These are phyloP conservation scores for Anaspis maculata DNA, from an alignment of 2,888 invertebrate genomes.

Conservation along the genomic window DNA sequence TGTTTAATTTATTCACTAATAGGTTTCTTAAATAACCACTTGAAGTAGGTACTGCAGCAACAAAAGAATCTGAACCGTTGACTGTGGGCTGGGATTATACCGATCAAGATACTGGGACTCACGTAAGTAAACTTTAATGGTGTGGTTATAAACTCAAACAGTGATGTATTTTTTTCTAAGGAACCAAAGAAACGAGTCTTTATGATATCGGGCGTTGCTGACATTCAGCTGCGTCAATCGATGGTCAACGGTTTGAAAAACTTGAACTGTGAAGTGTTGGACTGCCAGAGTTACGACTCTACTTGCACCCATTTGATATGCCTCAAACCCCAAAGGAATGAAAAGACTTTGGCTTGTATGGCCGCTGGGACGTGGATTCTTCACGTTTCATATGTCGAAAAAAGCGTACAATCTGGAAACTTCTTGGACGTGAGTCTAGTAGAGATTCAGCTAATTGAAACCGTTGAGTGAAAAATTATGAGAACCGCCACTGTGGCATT, in stretches of 20 bases:
- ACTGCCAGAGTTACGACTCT: slow-evolving; percentile 58
- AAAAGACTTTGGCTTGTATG: slow-evolving; percentile 78
- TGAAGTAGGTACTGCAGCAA: too few species aligned
- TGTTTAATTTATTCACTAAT: too few species aligned
- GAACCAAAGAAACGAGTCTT: slow-evolving; percentile 19
- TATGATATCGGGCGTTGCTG: slow-evolving; percentile 36
- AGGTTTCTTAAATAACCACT: too few species aligned
- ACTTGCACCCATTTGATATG: slow-evolving; percentile 70
- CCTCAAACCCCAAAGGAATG: slow-evolving; percentile 67
- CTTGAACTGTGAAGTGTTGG: too few species aligned
- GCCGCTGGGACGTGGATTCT: slow-evolving; percentile 87
- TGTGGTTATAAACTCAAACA: too few species aligned
- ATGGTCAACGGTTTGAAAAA: too few species aligned
- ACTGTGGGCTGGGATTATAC: slow-evolving; percentile 67
- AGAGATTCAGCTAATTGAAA: too few species aligned
- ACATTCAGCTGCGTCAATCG: too few species aligned
- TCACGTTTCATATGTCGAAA: slow-evolving; percentile 67
- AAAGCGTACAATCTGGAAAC: slow-evolving; percentile 51
- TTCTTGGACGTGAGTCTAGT: slow-evolving; percentile 60
- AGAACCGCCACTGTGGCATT: too few species aligned
- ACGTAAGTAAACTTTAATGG: slow-evolving; percentile 4
- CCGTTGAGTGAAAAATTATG: background rate
- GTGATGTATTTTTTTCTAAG: slow-evolving; percentile 1
- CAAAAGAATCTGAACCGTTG: slow-evolving; percentile 51
- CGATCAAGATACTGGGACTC: slow-evolving; percentile 24